Percentiles rank a stretch among this genome's conserved stretches.
These are phyloP conservation scores for Papilio helenus DNA, from an alignment of 1,140 invertebrate genomes.

Conservation along the genomic window DNA sequence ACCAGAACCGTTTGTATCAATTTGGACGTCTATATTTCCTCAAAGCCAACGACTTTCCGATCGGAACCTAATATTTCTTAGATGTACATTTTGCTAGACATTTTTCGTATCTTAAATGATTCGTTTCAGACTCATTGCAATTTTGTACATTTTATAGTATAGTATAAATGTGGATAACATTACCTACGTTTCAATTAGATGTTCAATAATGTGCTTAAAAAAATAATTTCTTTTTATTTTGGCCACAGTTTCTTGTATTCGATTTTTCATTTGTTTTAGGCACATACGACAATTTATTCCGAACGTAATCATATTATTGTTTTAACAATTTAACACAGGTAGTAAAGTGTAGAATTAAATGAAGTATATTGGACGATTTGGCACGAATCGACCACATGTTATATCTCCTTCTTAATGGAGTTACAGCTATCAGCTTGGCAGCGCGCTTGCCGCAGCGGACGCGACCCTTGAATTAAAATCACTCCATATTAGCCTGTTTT, in stretches of 20 bases:
- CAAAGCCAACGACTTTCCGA: slow-evolving; percentile 52
- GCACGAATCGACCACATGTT: background rate
- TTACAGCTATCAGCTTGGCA: slow-evolving; percentile 17
- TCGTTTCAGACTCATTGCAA: background rate
- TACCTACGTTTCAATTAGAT: too few relatives aligned
- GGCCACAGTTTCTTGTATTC: background rate
- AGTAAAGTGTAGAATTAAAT: slow-evolving; percentile 16
- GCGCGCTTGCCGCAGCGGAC: background rate
- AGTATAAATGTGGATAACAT: too few relatives aligned
- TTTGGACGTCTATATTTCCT: slow-evolving; percentile 49
- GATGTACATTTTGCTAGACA: slow-evolving; percentile 4
- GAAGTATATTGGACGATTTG: slow-evolving; percentile 9
- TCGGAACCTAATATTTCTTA: slow-evolving; percentile 40
- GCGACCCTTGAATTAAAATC: background rate
- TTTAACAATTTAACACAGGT: background rate
- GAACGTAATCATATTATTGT: background rate
- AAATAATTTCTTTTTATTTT: too few relatives aligned
- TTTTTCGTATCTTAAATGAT: background rate
- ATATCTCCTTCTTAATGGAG: slow-evolving; percentile 17
- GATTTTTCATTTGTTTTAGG: background rate
- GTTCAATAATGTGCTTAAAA: too few relatives aligned
- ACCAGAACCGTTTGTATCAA: slow-evolving; percentile 63
- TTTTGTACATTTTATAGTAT: too few relatives aligned
- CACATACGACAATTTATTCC: background rate
- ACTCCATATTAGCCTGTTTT: background rate